phyloP scores from a whole-genome alignment of 2,113 vertebrate genomes.

The Esox niger region DNA sequence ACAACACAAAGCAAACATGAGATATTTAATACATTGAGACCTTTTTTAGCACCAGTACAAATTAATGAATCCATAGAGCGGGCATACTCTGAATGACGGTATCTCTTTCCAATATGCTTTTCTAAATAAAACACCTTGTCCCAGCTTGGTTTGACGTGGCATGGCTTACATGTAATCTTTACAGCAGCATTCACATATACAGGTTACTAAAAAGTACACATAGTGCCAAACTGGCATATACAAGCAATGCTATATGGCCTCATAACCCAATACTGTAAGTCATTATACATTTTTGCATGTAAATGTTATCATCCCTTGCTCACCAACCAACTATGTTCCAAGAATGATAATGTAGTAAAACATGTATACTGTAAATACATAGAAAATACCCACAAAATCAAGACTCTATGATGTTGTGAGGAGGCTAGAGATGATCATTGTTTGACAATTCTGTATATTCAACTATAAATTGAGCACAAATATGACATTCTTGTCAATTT shows the following conservation, averaged over 20 bases:
- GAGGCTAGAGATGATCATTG: conserved; percentile 26
- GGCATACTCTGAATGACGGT: conserved; percentile 44
- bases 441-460: conserved; percentile 55
- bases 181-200: conserved; percentile 68
- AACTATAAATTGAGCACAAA: conserved; percentile 51
- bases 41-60: conserved; percentile 69
- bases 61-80: conserved; percentile 49
- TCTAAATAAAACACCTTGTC: conserved; percentile 52
- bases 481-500: conserved; percentile 41
- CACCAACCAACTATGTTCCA: conserved; percentile 21
- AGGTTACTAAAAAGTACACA: conserved; percentile 62
- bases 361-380: conserved; percentile 15
- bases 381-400: conserved; percentile 8
- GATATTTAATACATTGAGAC: conserved; percentile 58
- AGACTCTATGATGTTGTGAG: conserved; percentile 30
- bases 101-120: conserved; percentile 46
- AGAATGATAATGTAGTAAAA: conserved; percentile 45
- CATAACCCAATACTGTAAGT: conserved; percentile 40
- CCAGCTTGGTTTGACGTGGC: conserved; percentile 58
- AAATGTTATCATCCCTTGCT: conserved; percentile 27
- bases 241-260: conserved; percentile 50
- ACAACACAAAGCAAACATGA: conserved; percentile 70
- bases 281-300: conserved; percentile 30
- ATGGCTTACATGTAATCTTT: conserved; percentile 59
- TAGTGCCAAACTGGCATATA: conserved; percentile 59